Conservation (phyloP, 2,888 invertebrate species). For the Syrphus vitripennis region DNA sequence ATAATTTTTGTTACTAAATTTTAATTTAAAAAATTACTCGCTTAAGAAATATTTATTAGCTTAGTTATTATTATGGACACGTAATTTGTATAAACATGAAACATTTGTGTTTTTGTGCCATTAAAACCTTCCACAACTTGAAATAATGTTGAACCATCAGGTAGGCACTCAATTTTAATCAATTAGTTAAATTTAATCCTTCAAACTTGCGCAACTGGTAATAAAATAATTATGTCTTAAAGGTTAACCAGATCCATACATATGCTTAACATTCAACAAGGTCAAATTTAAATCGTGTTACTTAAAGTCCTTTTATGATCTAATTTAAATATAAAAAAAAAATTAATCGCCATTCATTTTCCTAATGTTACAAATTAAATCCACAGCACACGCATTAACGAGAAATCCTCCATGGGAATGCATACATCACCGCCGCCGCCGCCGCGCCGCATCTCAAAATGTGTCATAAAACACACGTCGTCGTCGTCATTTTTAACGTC, state of each 20-base stretch:
- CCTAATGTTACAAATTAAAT: slow-evolving; percentile 46
- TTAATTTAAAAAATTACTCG: too few relatives aligned
- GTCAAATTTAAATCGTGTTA: background rate
- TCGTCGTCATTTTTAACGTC: background rate
- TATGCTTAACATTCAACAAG: background rate
- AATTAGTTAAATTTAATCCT: background rate
- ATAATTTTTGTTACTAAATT: too few relatives aligned
- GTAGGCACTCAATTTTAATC: background rate
- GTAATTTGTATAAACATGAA: too few relatives aligned
- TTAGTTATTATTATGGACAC: too few relatives aligned
- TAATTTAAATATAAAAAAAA: background rate
- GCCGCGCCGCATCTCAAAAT: slow-evolving; percentile 4
- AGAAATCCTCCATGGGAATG: slow-evolving; percentile 25
- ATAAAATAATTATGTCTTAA: background rate
- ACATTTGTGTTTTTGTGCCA: too few relatives aligned
- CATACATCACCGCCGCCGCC: background rate
- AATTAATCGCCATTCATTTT: background rate
- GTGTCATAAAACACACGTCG: slow-evolving; percentile 50
- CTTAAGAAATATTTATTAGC: too few relatives aligned
- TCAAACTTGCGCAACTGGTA: background rate
- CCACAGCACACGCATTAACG: slow-evolving; percentile 21
- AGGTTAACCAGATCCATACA: background rate
- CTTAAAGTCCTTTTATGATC: background rate
- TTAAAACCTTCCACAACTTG: too few relatives aligned
- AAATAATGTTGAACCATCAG: too few relatives aligned